Conservation (phyloP, 2,888 invertebrate genomes). For the Unio delphinus region DNA sequence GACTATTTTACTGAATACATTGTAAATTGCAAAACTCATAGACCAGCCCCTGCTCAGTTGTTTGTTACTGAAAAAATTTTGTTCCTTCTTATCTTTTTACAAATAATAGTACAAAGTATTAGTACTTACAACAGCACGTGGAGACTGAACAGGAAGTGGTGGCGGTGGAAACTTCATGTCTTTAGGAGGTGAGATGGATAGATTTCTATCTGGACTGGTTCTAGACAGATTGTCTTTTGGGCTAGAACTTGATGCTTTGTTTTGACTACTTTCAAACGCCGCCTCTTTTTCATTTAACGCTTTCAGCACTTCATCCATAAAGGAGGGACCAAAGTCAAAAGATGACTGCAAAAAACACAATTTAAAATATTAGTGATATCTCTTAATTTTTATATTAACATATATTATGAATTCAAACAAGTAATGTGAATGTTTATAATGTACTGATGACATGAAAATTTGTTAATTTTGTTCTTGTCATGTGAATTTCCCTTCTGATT, state of each 20-base stretch:
- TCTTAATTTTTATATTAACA: not conserved
- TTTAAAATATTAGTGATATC: not conserved
- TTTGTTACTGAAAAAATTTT: too few relatives aligned
- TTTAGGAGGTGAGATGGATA: conserved; percentile 31
- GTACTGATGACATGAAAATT: too few relatives aligned
- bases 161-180: conserved; percentile 36
- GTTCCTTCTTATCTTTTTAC: too few relatives aligned
- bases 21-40: too few relatives aligned
- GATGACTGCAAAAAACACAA: conserved; percentile 42
- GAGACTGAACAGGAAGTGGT: conserved; percentile 46
- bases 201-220: conserved; percentile 15
- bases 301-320: conserved; percentile 91
- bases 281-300: conserved; percentile 71
- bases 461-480: too few relatives aligned
- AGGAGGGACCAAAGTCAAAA: conserved; percentile 82
- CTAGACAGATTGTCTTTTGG: conserved; percentile 19
- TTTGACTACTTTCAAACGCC: conserved; percentile 34
- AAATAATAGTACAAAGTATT: too few relatives aligned
- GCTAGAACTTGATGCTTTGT: conserved; percentile 22
- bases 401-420: not conserved
- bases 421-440: too few relatives aligned
- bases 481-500: too few relatives aligned
- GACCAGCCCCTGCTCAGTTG: too few relatives aligned
- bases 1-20: too few relatives aligned
- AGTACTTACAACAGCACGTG: conserved; percentile 30